phyloP scores from a whole-genome alignment of 2,113 vertebrate genomes.

The Onychostoma macrolepis region DNA sequence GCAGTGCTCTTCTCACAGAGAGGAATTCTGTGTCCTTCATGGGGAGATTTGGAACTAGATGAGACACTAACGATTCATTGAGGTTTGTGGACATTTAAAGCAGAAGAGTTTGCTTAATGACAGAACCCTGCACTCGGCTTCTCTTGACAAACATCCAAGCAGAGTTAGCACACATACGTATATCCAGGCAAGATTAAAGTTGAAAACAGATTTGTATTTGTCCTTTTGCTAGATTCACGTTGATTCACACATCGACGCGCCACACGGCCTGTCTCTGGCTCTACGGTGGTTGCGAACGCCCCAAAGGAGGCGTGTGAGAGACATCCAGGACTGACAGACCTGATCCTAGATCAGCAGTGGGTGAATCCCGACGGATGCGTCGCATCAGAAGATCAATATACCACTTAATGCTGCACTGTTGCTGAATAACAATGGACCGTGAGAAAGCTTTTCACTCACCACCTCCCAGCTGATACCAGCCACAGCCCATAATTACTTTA shows the following conservation, averaged over 20 bases:
- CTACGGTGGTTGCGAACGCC: constrained; percentile 38
- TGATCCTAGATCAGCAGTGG: constrained; percentile 57
- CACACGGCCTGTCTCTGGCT: not conserved
- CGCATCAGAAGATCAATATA: constrained; percentile 69
- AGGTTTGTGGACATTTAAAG: constrained; percentile 1
- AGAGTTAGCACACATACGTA: not conserved
- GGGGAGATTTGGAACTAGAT: not conserved
- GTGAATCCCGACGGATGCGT: constrained; percentile 57
- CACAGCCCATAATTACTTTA: constrained; percentile 65
- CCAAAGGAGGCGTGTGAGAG: constrained; percentile 47
- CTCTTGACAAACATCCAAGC: not conserved
- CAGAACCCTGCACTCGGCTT: not conserved
- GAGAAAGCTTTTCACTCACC: constrained; percentile 68
- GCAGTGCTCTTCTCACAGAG: not conserved
- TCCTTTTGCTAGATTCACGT: not conserved
- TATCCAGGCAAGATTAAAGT: not conserved
- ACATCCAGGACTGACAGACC: constrained; percentile 57
- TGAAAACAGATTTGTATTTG: constrained; percentile 22
- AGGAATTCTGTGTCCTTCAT: not conserved
- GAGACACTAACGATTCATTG: not conserved
- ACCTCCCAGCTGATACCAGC: constrained; percentile 62
- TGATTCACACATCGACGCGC: not conserved
- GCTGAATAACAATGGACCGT: constrained; percentile 69
- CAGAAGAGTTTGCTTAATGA: not conserved
- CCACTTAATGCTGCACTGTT: constrained; percentile 53